Conservation (phyloP, 2,888 invertebrate genomes). For the Anaspis maculata region DNA sequence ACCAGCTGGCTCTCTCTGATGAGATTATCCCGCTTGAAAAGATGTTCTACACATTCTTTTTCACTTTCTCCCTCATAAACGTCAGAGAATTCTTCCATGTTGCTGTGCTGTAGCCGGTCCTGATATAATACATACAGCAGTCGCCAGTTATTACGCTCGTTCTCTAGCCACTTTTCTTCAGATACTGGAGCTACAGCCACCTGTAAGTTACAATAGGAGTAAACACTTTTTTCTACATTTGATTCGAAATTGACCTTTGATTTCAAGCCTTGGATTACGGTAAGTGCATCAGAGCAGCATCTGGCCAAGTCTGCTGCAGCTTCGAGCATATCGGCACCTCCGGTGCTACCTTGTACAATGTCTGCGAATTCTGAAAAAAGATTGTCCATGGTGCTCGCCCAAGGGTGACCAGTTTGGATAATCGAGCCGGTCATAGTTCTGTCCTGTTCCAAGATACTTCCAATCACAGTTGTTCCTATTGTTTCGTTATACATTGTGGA, state of each 20-base stretch:
- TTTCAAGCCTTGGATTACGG: conserved; percentile 35
- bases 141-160: conserved; percentile 86
- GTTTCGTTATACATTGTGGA: not conserved
- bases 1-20: conserved; percentile 70
- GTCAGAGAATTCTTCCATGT: conserved; percentile 28
- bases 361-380: conserved; percentile 40
- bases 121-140: conserved; percentile 73
- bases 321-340: conserved; percentile 33
- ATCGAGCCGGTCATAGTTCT: conserved; percentile 32
- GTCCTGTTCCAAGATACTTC: conserved; percentile 16
- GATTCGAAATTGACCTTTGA: conserved; percentile 24
- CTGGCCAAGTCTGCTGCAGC: conserved; percentile 35
- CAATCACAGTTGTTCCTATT: too few species aligned
- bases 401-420: conserved; percentile 30
- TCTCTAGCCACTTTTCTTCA: conserved; percentile 53
- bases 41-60: conserved; percentile 48
- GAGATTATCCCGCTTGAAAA: conserved; percentile 50
- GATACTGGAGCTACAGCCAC: conserved; percentile 19
- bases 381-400: conserved; percentile 34
- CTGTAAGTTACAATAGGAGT: too few species aligned
- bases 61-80: conserved; percentile 48
- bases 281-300: conserved; percentile 38
- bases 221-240: not conserved
- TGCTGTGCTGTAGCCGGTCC: conserved; percentile 55
- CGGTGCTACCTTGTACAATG: conserved; percentile 33